phyloP scores from a whole-genome alignment of 2,113 vertebrate species.

The Cebidichthys violaceus region DNA sequence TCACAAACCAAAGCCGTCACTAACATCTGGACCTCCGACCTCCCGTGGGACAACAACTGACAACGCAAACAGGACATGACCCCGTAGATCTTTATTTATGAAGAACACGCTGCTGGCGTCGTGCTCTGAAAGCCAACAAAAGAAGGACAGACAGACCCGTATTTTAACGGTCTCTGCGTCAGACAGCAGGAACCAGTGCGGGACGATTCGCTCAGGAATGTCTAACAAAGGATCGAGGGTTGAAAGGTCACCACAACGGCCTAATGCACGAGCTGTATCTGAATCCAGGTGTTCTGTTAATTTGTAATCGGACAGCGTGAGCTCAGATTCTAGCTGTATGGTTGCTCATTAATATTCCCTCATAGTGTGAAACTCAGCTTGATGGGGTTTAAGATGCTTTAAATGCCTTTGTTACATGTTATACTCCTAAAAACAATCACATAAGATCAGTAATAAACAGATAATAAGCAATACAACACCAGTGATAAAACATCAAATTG shows the following conservation, averaged over 20 bases:
- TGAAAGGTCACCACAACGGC: background rate
- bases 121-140: background rate
- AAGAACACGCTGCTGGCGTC: too few species aligned
- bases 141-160: background rate
- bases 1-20: background rate
- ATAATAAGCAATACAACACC: background rate
- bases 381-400: too few species aligned
- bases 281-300: background rate
- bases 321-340: background rate
- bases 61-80: background rate
- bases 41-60: background rate
- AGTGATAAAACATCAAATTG: background rate
- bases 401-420: too few species aligned
- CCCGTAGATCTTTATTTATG: background rate
- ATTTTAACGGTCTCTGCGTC: background rate
- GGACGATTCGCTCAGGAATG: background rate
- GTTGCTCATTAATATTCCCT: too few species aligned
- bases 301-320: background rate
- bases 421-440: too few species aligned
- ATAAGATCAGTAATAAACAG: background rate
- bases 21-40: background rate
- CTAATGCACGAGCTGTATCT: too few species aligned
- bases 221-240: background rate
- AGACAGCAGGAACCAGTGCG: too few species aligned
- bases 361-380: too few species aligned